These are phyloP conservation scores for Lasioglossum albipes DNA, from an alignment of 1,140 invertebrate genomes.

Conservation along the genomic window DNA sequence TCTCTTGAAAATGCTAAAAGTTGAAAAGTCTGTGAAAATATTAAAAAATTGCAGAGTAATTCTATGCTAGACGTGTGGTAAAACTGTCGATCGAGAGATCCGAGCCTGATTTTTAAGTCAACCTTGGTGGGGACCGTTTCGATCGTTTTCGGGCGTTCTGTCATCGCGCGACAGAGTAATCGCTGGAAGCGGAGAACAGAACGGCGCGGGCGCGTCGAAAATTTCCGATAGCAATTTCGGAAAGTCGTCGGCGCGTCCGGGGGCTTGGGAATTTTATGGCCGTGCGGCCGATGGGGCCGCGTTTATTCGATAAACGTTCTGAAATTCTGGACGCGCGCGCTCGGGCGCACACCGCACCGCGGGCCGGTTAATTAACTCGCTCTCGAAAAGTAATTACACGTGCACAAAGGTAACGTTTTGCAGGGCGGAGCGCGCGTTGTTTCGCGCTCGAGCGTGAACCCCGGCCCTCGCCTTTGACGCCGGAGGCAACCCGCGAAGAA, in stretches of 20 bases:
- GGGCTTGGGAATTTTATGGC: background rate
- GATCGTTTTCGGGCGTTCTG: too few species aligned
- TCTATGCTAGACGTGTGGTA: too few species aligned
- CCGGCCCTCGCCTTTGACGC: slow-evolving; percentile 10
- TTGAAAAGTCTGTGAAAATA: too few species aligned
- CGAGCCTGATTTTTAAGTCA: too few species aligned
- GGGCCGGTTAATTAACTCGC: slow-evolving; percentile 3
- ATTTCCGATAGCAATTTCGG: background rate
- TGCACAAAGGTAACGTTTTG: background rate
- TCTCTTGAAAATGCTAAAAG: too few species aligned
- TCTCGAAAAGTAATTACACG: background rate
- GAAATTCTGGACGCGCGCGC: background rate
- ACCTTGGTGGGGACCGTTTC: too few species aligned
- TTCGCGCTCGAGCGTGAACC: slow-evolving; percentile 21
- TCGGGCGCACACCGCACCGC: background rate
- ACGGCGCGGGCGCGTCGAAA: too few species aligned
- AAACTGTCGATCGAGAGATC: too few species aligned
- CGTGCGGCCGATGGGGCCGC: background rate
- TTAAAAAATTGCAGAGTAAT: too few species aligned
- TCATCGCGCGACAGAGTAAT: too few species aligned
- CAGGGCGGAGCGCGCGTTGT: background rate
- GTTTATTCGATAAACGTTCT: background rate
- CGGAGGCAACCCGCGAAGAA: slow-evolving; percentile 23
- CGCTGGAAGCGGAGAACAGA: too few species aligned
- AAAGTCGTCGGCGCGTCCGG: background rate